Percentiles rank a stretch among this genome's conserved stretches.
phyloP scores from a whole-genome alignment of 2,888 invertebrate genomes.

The Maniola hyperantus region DNA sequence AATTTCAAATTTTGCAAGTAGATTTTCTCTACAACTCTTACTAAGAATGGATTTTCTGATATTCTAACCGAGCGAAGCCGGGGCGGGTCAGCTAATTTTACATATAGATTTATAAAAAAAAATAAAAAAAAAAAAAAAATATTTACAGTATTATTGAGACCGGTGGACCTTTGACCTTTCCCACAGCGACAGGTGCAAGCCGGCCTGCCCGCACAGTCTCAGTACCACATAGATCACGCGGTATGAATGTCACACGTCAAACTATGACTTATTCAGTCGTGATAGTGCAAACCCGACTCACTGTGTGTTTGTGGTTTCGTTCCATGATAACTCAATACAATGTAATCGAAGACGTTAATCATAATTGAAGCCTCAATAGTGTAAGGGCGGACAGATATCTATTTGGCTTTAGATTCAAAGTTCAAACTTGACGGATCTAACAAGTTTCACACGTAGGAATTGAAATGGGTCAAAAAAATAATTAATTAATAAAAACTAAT shows the following conservation, averaged over 20 bases:
- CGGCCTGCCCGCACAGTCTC: background rate
- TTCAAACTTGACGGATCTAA: too few species aligned
- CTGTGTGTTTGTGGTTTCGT: background rate
- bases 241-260: conserved; percentile 33
- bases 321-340: conserved; percentile 9
- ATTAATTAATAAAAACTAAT: too few species aligned
- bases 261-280: conserved; percentile 36
- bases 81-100: too few species aligned
- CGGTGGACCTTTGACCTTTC: conserved; percentile 26
- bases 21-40: too few species aligned
- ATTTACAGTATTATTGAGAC: background rate
- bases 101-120: too few species aligned
- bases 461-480: too few species aligned
- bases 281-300: conserved; percentile 33
- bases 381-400: background rate
- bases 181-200: conserved; percentile 37
- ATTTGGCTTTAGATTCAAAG: background rate
- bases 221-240: conserved; percentile 35
- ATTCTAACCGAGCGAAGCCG: too few species aligned
- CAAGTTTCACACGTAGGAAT: too few species aligned
- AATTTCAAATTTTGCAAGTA: too few species aligned
- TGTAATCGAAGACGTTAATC: background rate
- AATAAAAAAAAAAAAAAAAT: too few species aligned
- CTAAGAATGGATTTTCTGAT: too few species aligned
- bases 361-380: background rate